Base-by-base conservation (phyloP, 2,113 vertebrate species). In the Henicopernis longicauda region DNA sequence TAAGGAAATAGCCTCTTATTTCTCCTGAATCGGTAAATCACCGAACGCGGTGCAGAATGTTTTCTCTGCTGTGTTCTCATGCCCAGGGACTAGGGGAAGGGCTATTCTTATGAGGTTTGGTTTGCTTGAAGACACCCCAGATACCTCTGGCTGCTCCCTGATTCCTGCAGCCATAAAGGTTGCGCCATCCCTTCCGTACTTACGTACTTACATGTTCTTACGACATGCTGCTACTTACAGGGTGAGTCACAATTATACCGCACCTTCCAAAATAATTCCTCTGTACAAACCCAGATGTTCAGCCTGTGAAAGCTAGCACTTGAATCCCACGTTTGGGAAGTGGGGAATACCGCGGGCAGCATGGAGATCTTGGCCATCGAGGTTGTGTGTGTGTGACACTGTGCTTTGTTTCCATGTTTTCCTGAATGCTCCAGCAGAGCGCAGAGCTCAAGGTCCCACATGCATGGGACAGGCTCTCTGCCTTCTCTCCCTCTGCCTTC, bases 311-410 rank as follows among this genome's bases (percentile, higher is more conserved):
- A 72, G 7, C 6, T 71, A 34, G 3, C 12, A 0, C 57, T 50
- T 0, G 0, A 20, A 29, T 36, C 67, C 67, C 1, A 0, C 19
- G 0, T 25, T 67, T 4, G 38, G 50, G 87, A 55, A 45, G 62
- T 6, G 1, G 71, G 40, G 47, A 40, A 19, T 44, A 2, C 6
- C 62, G 9, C 0, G 0, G 49, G 44, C 73, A 89, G 26, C 3
- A 1, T 3, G 42, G 58, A 38, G 27, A 7, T 9, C 38, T 8
- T 16, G 34, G 42, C 69, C 55, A 0, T 16, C 5, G 19, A 22
- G 80, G 40, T 2, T n/a, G 31, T 19, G 19, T 31, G 7, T 36
- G 25, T 40, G 58, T 25, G 67, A 6, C 0, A 1, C 8, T 6
- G 10, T 8, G 25, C 31, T 65, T 27, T 40, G 40, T 38, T 54